phyloP scores from a whole-genome alignment of 1,140 invertebrate species.

The Stratiolaelaps scimitus region DNA sequence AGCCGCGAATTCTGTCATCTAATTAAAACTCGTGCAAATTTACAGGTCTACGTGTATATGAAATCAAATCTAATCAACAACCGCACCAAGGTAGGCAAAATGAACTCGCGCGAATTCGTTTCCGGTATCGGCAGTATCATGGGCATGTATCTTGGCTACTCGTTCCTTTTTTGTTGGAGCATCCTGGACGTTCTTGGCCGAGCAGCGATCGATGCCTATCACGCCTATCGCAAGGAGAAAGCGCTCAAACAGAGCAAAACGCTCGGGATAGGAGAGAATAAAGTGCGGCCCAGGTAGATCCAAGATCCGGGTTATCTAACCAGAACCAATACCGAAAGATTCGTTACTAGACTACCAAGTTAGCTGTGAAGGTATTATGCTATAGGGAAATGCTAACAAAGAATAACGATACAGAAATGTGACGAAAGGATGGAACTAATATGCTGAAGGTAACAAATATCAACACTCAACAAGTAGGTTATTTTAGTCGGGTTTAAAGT shows the following conservation, averaged over 20 bases:
- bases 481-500: too few relatives aligned
- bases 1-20: too few relatives aligned
- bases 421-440: too few relatives aligned
- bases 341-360: not conserved
- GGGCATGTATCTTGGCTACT: conserved; percentile 23
- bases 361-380: not conserved
- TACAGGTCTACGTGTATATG: conserved; percentile 23
- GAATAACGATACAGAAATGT: too few relatives aligned
- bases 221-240: not conserved
- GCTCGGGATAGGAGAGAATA: not conserved
- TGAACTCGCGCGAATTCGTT: conserved; percentile 1
- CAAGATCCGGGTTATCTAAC: too few relatives aligned
- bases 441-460: too few relatives aligned
- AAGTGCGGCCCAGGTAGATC: not conserved
- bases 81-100: conserved; percentile 16
- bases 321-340: too few relatives aligned
- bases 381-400: not conserved
- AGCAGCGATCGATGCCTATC: not conserved
- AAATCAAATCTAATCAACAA: conserved; percentile 17
- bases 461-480: too few relatives aligned
- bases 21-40: not conserved
- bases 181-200: conserved; percentile 23
- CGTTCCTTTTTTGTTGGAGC: conserved; percentile 20
- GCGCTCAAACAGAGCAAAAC: not conserved
- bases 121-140: conserved; percentile 23